Conservation (phyloP, 2,888 invertebrate genomes). For the Tiliacea aurago region DNA sequence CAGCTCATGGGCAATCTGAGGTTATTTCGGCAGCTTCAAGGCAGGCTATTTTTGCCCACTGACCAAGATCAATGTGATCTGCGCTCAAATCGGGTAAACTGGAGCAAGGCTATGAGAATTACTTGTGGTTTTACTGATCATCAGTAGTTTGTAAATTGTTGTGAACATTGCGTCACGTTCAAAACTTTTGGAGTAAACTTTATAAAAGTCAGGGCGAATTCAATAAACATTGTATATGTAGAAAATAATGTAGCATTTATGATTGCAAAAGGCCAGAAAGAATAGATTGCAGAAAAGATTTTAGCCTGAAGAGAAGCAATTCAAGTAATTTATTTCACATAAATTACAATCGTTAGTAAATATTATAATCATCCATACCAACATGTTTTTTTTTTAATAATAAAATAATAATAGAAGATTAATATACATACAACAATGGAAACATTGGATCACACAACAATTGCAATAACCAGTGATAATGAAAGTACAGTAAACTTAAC, state of each 20-base stretch:
- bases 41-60: constrained; percentile 39
- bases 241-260: not conserved
- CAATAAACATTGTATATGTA: constrained; percentile 14
- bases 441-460: no score
- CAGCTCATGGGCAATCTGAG: constrained; percentile 48
- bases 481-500: not conserved
- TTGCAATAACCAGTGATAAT: no score
- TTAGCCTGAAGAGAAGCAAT: not conserved
- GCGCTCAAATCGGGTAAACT: constrained; percentile 49
- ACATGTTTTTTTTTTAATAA: no score
- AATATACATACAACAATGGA: no score
- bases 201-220: constrained; percentile 17
- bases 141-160: constrained; percentile 38
- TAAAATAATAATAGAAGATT: no score
- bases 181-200: constrained; percentile 8
- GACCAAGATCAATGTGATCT: constrained; percentile 58
- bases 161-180: constrained; percentile 24
- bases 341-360: no score
- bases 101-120: constrained; percentile 65
- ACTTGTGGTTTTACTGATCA: constrained; percentile 48
- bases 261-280: not conserved
- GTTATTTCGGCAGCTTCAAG: constrained; percentile 53
- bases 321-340: no score
- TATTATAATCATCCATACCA: no score
- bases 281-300: not conserved